These are phyloP conservation scores for Seira ritae DNA, from an alignment of 2,888 invertebrate genomes.

Conservation along the genomic window DNA sequence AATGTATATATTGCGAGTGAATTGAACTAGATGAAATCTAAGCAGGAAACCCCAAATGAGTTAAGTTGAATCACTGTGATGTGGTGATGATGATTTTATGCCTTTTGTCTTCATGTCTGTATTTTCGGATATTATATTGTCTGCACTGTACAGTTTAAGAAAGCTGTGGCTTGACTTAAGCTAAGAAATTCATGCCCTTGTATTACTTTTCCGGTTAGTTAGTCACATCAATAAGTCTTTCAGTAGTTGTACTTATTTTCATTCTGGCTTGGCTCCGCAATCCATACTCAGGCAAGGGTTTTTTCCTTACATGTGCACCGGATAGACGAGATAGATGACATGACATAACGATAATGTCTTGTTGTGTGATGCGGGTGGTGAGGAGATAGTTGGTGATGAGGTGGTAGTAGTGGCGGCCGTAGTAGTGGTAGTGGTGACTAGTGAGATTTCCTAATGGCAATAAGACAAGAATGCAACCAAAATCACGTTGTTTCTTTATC, in stretches of 20 bases:
- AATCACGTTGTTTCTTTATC: constrained; percentile 42
- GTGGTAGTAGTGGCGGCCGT: too few relatives aligned
- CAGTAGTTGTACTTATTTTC: too few relatives aligned
- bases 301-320: too few relatives aligned
- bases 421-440: constrained; percentile 30
- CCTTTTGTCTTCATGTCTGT: constrained; percentile 6
- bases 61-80: neutral
- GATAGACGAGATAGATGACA: neutral
- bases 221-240: constrained; percentile 15
- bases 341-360: constrained; percentile 12
- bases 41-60: constrained; percentile 10
- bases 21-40: constrained; percentile 5
- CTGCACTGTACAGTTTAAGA: too few relatives aligned
- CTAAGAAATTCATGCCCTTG: constrained; percentile 44
- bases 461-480: constrained; percentile 9
- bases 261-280: too few relatives aligned
- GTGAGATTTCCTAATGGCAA: too few relatives aligned
- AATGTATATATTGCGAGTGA: neutral
- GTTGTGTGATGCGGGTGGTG: constrained; percentile 51
- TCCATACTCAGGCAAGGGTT: too few relatives aligned
- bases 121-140: neutral
- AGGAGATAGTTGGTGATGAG: constrained; percentile 1
- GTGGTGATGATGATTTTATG: constrained; percentile 2
- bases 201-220: constrained; percentile 59
- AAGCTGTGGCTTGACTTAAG: neutral